Percentiles rank a stretch among this genome's conserved stretches.
Evolutionary conservation across 2,888 invertebrate genomes (phyloP).

Genomic region (Cantharis nigra): DNA sequence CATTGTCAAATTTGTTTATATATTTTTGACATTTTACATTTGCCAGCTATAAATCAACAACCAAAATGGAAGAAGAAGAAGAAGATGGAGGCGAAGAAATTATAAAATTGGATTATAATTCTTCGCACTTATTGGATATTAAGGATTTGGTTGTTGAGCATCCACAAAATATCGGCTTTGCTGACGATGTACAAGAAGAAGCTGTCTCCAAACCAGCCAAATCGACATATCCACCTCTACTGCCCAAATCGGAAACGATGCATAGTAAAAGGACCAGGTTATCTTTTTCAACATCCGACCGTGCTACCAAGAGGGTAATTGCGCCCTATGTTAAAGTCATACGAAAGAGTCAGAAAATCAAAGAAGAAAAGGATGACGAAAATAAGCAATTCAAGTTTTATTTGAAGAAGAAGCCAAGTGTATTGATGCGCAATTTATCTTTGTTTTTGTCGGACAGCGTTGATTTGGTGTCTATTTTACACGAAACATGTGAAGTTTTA

Average conservation of each 20-base stretch:
- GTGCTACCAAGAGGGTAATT: constrained; percentile 62
- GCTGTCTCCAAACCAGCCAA: neutral
- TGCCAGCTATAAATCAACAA: neutral
- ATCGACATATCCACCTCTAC: constrained; percentile 17
- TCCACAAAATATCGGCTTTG: neutral
- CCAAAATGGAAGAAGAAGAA: neutral
- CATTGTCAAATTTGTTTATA: neutral
- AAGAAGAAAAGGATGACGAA: constrained; percentile 39
- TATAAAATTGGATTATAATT: neutral
- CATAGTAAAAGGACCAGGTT: constrained; percentile 37
- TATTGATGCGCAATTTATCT: constrained; percentile 49
- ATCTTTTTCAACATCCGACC: constrained; percentile 58
- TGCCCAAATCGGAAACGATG: constrained; percentile 3
- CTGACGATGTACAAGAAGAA: neutral
- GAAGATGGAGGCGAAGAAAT: neutral
- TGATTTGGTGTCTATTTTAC: constrained; percentile 61
- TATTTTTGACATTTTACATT: neutral
- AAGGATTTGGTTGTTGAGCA: neutral
- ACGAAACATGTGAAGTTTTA: constrained; percentile 63
- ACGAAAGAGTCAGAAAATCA: constrained; percentile 42
- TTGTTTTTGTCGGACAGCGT: constrained; percentile 61
- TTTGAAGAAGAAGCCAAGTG: constrained; percentile 51
- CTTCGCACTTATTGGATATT: neutral
- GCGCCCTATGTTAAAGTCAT: constrained; percentile 60
- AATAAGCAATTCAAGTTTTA: constrained; percentile 48